phyloP scores from a whole-genome alignment of 2,113 vertebrate genomes.

The Gobiocypris rarus region DNA sequence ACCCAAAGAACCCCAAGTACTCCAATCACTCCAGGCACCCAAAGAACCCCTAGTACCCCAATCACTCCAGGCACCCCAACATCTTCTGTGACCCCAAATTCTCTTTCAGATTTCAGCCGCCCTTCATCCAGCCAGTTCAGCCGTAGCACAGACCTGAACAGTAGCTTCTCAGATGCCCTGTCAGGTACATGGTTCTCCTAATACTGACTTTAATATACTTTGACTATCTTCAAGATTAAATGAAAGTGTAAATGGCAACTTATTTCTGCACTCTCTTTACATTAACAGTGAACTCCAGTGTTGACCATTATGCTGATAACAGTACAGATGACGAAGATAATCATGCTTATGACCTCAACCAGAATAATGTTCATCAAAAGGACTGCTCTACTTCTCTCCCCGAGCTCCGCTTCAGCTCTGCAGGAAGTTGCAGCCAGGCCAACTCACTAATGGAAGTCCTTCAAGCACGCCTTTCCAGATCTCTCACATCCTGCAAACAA shows the following conservation, averaged over 20 bases:
- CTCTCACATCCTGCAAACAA: conserved; percentile 25
- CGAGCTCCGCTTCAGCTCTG: conserved; percentile 44
- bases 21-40: conserved; percentile 34
- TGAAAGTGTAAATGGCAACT: background rate
- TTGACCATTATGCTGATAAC: conserved; percentile 7
- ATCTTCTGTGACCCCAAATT: conserved; percentile 31
- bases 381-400: conserved; percentile 51
- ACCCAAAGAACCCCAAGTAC: conserved; percentile 34
- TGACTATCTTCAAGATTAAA: background rate
- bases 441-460: background rate
- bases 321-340: conserved; percentile 15
- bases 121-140: conserved; percentile 59
- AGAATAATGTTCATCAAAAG: conserved; percentile 17
- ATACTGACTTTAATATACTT: background rate
- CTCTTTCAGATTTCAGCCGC: conserved; percentile 58
- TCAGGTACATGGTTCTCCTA: conserved; percentile 50
- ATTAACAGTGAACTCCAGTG: conserved; percentile 49
- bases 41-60: conserved; percentile 34
- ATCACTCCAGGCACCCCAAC: conserved; percentile 39
- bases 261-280: conserved; percentile 33
- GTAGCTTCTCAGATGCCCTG: conserved; percentile 52
- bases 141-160: conserved; percentile 58
- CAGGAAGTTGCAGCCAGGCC: conserved; percentile 11
- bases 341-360: background rate
- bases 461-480: conserved; percentile 1